phyloP scores from a whole-genome alignment of 2,797 vertebrate species.

The Mus spretus region DNA sequence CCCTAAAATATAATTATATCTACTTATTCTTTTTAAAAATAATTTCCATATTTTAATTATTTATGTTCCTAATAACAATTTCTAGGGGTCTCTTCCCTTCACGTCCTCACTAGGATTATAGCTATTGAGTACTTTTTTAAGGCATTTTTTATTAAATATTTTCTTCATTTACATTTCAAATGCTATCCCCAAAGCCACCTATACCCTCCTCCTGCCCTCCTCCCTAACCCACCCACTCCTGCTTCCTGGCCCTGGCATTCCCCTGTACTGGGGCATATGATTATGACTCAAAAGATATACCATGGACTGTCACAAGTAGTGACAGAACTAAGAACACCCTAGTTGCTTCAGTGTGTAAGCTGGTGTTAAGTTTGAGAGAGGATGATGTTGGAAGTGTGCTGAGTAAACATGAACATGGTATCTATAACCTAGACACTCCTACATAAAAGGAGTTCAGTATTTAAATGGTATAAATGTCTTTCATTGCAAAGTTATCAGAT shows the following conservation, averaged over 20 bases:
- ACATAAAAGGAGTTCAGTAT: not conserved
- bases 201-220: too few relatives aligned
- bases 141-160: too few relatives aligned
- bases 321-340: not conserved
- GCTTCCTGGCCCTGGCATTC: too few relatives aligned
- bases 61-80: too few relatives aligned
- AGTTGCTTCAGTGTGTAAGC: not conserved
- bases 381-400: not conserved
- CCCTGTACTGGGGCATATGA: too few relatives aligned
- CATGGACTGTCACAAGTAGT: not conserved
- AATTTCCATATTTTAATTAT: too few relatives aligned
- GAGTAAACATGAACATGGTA: not conserved
- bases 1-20: not conserved
- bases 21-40: not conserved
- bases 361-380: not conserved
- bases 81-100: too few relatives aligned
- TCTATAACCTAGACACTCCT: not conserved
- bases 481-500: conserved; percentile 12
- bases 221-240: too few relatives aligned
- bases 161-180: too few relatives aligned
- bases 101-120: too few relatives aligned
- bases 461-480: conserved; percentile 24
- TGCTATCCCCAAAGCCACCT: too few relatives aligned
- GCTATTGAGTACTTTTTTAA: too few relatives aligned
- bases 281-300: not conserved